These are phyloP conservation scores for Arrhopalites spinosus DNA, from an alignment of 2,888 invertebrate genomes.

Conservation along the genomic window DNA sequence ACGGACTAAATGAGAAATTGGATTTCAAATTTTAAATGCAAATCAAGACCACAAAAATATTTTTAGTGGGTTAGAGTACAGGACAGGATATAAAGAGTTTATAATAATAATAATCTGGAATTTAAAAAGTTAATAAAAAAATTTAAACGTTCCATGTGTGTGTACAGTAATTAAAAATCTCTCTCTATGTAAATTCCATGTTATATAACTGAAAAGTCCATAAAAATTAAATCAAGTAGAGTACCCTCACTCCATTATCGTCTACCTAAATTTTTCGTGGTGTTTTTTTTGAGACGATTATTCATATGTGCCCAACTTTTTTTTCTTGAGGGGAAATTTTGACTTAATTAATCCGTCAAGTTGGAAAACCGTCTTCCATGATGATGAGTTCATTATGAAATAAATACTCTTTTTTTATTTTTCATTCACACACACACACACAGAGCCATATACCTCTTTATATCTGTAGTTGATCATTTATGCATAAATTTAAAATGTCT, in stretches of 20 bases:
- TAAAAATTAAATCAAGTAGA: not conserved
- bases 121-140: not conserved
- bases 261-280: not conserved
- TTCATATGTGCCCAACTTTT: conserved; percentile 4
- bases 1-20: too few relatives aligned
- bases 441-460: not conserved
- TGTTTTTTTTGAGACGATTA: not conserved
- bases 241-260: too few relatives aligned
- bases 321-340: conserved; percentile 18
- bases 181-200: too few relatives aligned
- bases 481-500: conserved; percentile 13
- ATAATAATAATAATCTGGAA: not conserved
- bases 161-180: too few relatives aligned
- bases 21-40: too few relatives aligned
- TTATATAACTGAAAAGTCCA: not conserved
- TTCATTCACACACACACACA: not conserved
- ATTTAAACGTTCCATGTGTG: too few relatives aligned
- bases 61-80: too few relatives aligned
- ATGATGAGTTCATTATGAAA: conserved; percentile 31
- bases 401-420: not conserved
- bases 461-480: not conserved
- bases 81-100: not conserved
- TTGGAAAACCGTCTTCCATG: not conserved
- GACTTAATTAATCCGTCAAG: conserved; percentile 32
- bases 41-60: too few relatives aligned